A percentile compares a stretch with the other conserved stretches of the same genome.
phyloP scores from a whole-genome alignment of 2,797 vertebrate species.

The Coranthus polyacanthus region DNA sequence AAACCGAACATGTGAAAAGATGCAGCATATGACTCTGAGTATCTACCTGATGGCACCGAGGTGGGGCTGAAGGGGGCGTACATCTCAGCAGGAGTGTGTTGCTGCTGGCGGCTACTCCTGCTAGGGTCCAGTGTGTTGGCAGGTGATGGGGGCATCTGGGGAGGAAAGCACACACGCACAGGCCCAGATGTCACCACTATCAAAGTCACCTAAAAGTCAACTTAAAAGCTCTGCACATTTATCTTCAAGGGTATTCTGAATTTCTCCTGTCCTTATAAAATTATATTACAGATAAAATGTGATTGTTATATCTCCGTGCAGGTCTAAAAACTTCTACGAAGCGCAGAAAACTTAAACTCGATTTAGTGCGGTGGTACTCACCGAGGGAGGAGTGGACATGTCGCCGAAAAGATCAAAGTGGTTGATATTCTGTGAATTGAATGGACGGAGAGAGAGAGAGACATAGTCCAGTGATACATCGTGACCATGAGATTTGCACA shows the following conservation, averaged over 20 bases:
- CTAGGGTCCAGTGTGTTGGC: slow-evolving; percentile 97
- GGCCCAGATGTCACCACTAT: slow-evolving; percentile 56
- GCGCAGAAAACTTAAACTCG: slow-evolving; percentile 11
- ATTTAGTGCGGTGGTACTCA: slow-evolving; percentile 81
- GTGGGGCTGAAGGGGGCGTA: slow-evolving; percentile 95
- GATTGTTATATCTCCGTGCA: not conserved
- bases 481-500: slow-evolving; percentile 52
- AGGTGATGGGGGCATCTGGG: slow-evolving; percentile 97
- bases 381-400: slow-evolving; percentile 99
- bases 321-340: not conserved
- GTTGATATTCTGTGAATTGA: slow-evolving; percentile 92
- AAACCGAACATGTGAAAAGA: not conserved
- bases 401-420: slow-evolving; percentile 99
- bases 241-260: slow-evolving; percentile 34
- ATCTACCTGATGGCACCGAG: slow-evolving; percentile 95
- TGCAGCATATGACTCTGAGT: not conserved
- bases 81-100: slow-evolving; percentile 90
- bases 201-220: slow-evolving; percentile 68
- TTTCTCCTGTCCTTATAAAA: slow-evolving; percentile 15
- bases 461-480: slow-evolving; percentile 69
- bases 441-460: slow-evolving; percentile 47
- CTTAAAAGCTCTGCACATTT: slow-evolving; percentile 10
- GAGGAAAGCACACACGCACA: slow-evolving; percentile 26
- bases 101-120: slow-evolving; percentile 88
- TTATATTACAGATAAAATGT: slow-evolving; percentile 3